phyloP scores from a whole-genome alignment of 1,140 invertebrate genomes.

The Bradysia coprophila region DNA sequence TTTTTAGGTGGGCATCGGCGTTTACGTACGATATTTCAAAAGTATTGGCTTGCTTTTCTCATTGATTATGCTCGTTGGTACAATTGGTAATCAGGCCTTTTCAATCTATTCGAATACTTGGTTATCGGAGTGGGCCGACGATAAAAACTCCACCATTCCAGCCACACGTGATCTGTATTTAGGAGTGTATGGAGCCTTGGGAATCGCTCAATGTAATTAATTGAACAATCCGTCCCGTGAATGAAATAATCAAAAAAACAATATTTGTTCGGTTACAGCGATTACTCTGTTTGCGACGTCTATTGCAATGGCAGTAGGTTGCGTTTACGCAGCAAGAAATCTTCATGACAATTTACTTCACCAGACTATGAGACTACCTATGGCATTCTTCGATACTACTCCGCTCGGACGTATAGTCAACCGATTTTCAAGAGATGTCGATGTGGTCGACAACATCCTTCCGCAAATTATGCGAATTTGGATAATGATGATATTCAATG shows the following conservation, averaged over 20 bases:
- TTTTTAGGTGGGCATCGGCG: slow-evolving; percentile 56
- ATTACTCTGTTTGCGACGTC: not conserved
- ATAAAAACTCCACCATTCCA: slow-evolving; percentile 34
- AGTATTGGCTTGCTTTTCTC: slow-evolving; percentile 62
- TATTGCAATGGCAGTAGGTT: slow-evolving; percentile 12
- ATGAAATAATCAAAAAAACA: slow-evolving; percentile 56
- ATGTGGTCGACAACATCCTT: slow-evolving; percentile 56
- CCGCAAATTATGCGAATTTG: slow-evolving; percentile 42
- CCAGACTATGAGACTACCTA: slow-evolving; percentile 37
- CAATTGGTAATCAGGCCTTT: slow-evolving; percentile 70
- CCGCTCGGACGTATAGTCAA: slow-evolving; percentile 70
- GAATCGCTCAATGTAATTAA: slow-evolving; percentile 67
- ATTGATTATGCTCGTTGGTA: slow-evolving; percentile 59
- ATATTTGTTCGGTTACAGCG: slow-evolving; percentile 48
- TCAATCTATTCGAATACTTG: slow-evolving; percentile 84
- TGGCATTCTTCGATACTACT: slow-evolving; percentile 73
- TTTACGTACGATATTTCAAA: slow-evolving; percentile 78
- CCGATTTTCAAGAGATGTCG: slow-evolving; percentile 70
- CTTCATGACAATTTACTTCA: slow-evolving; percentile 36
- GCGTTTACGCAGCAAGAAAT: not conserved
- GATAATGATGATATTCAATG: slow-evolving; percentile 40
- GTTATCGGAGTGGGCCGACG: slow-evolving; percentile 74
- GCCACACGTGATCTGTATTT: slow-evolving; percentile 57
- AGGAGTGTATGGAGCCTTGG: slow-evolving; percentile 72
- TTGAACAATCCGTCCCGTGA: slow-evolving; percentile 66